A percentile compares a stretch with the other conserved stretches of the same genome.
These are phyloP conservation scores for Pocota personata DNA, from an alignment of 2,888 invertebrate genomes.

Conservation along the genomic window DNA sequence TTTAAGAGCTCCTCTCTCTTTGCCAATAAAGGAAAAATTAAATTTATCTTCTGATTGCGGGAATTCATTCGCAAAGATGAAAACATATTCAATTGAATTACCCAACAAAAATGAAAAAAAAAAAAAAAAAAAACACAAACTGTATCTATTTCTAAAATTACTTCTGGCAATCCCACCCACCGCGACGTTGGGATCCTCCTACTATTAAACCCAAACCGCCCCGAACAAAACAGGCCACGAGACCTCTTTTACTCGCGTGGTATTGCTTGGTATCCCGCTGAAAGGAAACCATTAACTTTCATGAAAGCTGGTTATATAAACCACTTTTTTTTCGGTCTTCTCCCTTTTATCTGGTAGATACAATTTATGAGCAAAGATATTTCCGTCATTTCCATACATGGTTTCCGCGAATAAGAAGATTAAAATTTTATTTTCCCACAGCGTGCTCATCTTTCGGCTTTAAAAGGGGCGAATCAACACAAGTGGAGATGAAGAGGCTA, in stretches of 20 bases:
- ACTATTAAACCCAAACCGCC: neutral
- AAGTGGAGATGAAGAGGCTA: neutral
- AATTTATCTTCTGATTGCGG: constrained; percentile 51
- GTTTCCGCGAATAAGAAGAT: constrained; percentile 8
- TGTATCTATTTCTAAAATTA: constrained; percentile 55
- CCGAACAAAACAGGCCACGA: neutral
- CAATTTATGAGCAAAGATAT: constrained; percentile 40
- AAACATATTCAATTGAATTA: constrained; percentile 49
- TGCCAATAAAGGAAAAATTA: constrained; percentile 34
- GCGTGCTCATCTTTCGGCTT: neutral
- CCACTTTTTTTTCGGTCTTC: neutral
- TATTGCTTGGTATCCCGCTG: constrained; percentile 44
- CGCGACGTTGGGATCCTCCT: too few species aligned
- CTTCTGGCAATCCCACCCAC: constrained; percentile 26
- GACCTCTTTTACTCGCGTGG: constrained; percentile 10
- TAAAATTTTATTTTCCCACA: neutral
- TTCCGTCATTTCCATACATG: constrained; percentile 42
- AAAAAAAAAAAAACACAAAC: neutral
- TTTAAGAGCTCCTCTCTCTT: neutral
- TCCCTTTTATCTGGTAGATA: constrained; percentile 30
- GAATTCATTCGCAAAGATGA: constrained; percentile 38
- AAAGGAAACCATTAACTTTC: constrained; percentile 62
- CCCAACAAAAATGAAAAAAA: neutral
- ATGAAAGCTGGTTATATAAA: constrained; percentile 38
- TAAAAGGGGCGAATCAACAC: neutral